phyloP scores from a whole-genome alignment of 2,797 vertebrate genomes.

The Hydrocynus forskahlii region DNA sequence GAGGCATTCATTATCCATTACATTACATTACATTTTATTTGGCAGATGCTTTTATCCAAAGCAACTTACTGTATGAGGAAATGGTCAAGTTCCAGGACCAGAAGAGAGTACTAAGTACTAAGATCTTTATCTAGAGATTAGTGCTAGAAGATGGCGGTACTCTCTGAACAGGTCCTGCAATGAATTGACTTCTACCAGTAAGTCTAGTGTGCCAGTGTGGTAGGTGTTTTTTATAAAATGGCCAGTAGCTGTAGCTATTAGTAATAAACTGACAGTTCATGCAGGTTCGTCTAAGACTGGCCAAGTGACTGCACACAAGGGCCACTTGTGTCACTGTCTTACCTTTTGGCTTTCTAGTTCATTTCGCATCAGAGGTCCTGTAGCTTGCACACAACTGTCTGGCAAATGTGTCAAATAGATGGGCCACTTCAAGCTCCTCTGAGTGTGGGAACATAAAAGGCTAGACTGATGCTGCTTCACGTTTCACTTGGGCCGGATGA shows the following conservation, averaged over 20 bases:
- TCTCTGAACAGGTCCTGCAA: no score
- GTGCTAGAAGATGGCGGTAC: no score
- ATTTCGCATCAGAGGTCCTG: not conserved
- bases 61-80: no score
- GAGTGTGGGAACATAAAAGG: conserved; percentile 31
- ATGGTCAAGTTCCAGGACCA: no score
- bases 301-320: not conserved
- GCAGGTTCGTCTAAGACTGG: not conserved
- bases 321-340: not conserved
- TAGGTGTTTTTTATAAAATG: not conserved
- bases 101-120: no score
- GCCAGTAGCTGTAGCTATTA: not conserved
- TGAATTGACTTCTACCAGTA: no score
- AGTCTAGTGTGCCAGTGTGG: not conserved
- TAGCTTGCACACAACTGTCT: conserved; percentile 31
- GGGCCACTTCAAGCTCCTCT: conserved; percentile 30
- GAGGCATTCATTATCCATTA: no score
- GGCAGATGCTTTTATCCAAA: no score
- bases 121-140: no score
- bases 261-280: not conserved
- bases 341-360: not conserved
- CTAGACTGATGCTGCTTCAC: conserved; percentile 37
- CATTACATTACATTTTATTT: no score
- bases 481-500: conserved; percentile 42
- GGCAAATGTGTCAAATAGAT: conserved; percentile 23